A percentile compares a stretch with the other conserved stretches of the same genome.
Conservation (phyloP, 2,888 invertebrate species). For the Tiphia femorata region DNA sequence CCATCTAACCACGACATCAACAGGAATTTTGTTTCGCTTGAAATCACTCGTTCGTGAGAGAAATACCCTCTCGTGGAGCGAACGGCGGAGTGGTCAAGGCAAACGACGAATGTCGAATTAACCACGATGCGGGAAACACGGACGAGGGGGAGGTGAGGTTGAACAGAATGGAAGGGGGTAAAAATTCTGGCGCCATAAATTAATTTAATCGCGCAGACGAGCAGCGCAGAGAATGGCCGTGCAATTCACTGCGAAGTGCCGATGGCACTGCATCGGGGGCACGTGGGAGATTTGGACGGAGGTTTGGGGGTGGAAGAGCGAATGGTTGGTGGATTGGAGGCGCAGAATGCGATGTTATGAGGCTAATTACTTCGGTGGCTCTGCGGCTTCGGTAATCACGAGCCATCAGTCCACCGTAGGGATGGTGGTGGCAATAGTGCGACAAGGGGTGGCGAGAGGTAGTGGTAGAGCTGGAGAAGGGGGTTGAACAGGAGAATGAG, state of each 20-base stretch:
- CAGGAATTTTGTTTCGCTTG: no score
- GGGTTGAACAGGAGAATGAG: constrained; percentile 2
- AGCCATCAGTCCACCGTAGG: constrained; percentile 1
- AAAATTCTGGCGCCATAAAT: neutral
- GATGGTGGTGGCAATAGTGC: no score
- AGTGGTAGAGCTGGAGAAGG: neutral
- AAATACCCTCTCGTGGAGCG: no score
- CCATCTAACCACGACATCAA: no score
- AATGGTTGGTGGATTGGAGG: constrained; percentile 3
- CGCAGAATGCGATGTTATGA: constrained; percentile 16
- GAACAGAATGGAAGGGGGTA: neutral
- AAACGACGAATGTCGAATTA: no score
- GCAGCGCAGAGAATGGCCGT: no score
- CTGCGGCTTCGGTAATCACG: constrained; percentile 26
- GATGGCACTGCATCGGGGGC: no score
- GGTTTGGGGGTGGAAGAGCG: neutral
- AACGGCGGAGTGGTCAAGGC: no score
- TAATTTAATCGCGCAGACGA: constrained; percentile 2
- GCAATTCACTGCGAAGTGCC: no score
- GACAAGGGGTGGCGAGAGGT: neutral
- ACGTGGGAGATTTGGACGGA: neutral
- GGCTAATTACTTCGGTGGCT: constrained; percentile 26
- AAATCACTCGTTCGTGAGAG: no score
- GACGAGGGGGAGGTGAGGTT: no score
- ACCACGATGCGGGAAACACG: no score